A percentile compares a stretch with the other conserved stretches of the same genome.
Evolutionary conservation across 2,113 vertebrate species (phyloP).

Genomic region (Prionailurus viverrinus): DNA sequence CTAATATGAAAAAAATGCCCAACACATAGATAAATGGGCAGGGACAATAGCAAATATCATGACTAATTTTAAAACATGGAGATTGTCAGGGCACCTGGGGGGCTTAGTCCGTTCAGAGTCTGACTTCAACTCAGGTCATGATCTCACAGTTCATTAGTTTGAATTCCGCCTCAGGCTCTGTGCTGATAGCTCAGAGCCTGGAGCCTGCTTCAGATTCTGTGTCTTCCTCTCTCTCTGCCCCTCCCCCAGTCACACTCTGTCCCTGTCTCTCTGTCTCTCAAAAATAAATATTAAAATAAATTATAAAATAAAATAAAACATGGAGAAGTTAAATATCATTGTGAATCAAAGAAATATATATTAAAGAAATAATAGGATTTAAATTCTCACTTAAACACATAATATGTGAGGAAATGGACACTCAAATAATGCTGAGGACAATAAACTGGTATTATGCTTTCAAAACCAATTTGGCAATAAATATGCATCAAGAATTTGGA

Average conservation of each 20-base stretch:
- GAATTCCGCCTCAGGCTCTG: too few species aligned
- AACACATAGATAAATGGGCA: neutral
- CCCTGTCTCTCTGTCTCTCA: too few species aligned
- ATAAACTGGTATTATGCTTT: neutral
- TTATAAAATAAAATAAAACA: neutral
- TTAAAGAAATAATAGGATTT: neutral
- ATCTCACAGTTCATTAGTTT: too few species aligned
- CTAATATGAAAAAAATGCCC: neutral
- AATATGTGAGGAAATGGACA: neutral
- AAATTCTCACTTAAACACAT: slow-evolving; percentile 24
- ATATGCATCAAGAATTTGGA: slow-evolving; percentile 1
- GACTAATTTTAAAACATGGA: neutral
- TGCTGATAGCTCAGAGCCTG: too few species aligned
- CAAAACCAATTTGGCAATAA: slow-evolving; percentile 33
- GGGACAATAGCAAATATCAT: slow-evolving; percentile 21
- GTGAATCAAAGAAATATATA: slow-evolving; percentile 9
- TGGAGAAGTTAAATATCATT: neutral
- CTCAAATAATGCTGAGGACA: neutral
- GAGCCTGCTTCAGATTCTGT: too few species aligned
- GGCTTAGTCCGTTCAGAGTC: too few species aligned
- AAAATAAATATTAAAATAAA: too few species aligned
- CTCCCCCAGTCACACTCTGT: too few species aligned
- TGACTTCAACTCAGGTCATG: too few species aligned
- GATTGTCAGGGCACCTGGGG: too few species aligned
- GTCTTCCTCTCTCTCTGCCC: too few species aligned